These are phyloP conservation scores for Hipposideros larvatus DNA, from an alignment of 2,797 vertebrate genomes.

Conservation along the genomic window DNA sequence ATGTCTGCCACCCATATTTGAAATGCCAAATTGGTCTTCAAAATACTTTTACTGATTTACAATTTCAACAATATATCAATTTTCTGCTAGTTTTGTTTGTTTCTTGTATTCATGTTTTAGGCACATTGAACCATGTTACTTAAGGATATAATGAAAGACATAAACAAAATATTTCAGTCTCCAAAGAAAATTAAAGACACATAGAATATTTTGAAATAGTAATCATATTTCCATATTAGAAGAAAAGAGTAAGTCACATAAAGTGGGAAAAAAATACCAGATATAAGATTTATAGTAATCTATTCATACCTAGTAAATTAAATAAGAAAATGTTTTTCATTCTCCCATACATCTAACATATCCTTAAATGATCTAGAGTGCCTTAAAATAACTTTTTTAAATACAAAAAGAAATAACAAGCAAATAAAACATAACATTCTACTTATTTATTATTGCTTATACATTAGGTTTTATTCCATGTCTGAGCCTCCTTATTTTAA, in stretches of 20 bases:
- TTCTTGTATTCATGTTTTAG: not conserved
- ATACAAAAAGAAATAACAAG: not conserved
- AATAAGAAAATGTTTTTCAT: not conserved
- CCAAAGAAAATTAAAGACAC: constrained; percentile 28
- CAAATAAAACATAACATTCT: not conserved
- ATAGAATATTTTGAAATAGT: constrained; percentile 6
- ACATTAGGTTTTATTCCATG: not conserved
- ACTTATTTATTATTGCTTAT: not conserved
- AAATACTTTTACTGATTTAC: not conserved
- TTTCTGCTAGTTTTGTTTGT: not conserved
- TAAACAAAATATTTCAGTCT: not conserved
- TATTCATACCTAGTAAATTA: not conserved
- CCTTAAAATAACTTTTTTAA: not conserved
- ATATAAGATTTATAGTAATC: not conserved
- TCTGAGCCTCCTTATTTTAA: not conserved
- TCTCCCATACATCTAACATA: not conserved
- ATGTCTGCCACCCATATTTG: not conserved
- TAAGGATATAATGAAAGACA: not conserved
- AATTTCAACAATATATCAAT: not conserved
- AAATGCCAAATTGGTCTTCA: not conserved
- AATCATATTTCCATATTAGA: not conserved
- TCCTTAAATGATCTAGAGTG: not conserved
- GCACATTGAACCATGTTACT: not conserved
- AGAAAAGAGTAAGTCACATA: not conserved
- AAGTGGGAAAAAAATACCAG: not conserved